phyloP scores from a whole-genome alignment of 2,888 invertebrate genomes.

The Thelaira solivaga region DNA sequence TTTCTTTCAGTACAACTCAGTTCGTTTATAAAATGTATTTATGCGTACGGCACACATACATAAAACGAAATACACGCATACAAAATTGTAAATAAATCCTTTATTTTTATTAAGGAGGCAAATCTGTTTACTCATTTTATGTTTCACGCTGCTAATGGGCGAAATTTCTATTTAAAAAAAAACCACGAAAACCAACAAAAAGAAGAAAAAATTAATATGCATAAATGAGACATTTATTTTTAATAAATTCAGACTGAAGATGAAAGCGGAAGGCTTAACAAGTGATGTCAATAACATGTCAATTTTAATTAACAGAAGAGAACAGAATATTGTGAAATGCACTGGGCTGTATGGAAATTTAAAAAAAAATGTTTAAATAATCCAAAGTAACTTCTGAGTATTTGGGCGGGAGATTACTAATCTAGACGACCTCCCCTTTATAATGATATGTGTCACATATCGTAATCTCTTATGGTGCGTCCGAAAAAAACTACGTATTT shows the following conservation, averaged over 20 bases:
- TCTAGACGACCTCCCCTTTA: too few relatives aligned
- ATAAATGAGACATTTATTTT: conserved; percentile 31
- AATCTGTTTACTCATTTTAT: conserved; percentile 31
- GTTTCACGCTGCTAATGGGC: conserved; percentile 37
- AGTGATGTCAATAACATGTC: conserved; percentile 38
- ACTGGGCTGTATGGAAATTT: too few relatives aligned
- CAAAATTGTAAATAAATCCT: not conserved
- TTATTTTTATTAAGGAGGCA: conserved; percentile 9
- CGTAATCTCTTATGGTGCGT: too few relatives aligned
- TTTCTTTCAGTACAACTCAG: not conserved
- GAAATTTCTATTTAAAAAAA: conserved; percentile 11
- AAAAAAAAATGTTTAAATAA: not conserved
- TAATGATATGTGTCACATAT: too few relatives aligned
- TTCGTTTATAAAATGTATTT: not conserved
- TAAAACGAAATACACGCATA: too few relatives aligned
- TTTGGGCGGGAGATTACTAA: too few relatives aligned
- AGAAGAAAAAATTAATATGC: not conserved
- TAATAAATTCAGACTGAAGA: not conserved
- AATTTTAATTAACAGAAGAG: not conserved
- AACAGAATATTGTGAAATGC: not conserved
- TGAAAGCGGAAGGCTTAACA: conserved; percentile 21
- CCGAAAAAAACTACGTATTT: too few relatives aligned
- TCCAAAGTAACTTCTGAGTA: too few relatives aligned
- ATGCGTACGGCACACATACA: conserved; percentile 24
- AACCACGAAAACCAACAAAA: not conserved